phyloP scores from a whole-genome alignment of 2,113 vertebrate species.

The Grammomys surdaster region DNA sequence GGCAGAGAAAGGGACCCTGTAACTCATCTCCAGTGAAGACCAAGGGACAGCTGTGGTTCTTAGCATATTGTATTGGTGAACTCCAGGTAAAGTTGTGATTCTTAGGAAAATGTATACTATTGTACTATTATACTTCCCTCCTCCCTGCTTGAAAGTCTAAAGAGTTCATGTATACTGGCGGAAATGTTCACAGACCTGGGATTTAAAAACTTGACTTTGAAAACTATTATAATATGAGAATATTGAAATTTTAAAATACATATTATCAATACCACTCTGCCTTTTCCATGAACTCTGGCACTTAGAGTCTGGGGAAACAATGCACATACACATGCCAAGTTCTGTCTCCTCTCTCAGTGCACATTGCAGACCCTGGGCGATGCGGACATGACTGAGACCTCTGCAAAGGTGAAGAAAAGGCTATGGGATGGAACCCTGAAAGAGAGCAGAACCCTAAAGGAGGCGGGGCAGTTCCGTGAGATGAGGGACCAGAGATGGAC shows the following conservation, averaged over 20 bases:
- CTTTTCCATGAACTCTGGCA: not conserved
- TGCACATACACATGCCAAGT: accelerated
- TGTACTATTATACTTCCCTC: not conserved
- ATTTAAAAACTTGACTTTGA: not conserved
- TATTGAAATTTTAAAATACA: not conserved
- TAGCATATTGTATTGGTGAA: not conserved
- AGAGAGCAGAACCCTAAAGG: not conserved
- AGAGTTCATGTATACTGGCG: not conserved
- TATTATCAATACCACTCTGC: not conserved
- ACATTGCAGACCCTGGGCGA: not conserved
- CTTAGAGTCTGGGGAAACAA: not conserved
- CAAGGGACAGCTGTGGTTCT: not conserved
- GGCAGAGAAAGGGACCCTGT: not conserved
- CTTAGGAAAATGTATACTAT: not conserved
- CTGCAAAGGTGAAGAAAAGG: not conserved
- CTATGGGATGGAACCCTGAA: not conserved
- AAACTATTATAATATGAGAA: slow-evolving; percentile 31
- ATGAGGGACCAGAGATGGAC: slow-evolving; percentile 12
- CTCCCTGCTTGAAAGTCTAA: slow-evolving; percentile 21
- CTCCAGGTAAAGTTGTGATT: not conserved
- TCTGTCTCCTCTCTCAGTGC: not conserved
- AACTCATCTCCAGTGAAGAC: not conserved
- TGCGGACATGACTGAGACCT: not conserved
- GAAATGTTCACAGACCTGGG: not conserved
- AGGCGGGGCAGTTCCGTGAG: not conserved